Conservation (phyloP, 1,140 invertebrate genomes). For the Zaprionus capensis region DNA sequence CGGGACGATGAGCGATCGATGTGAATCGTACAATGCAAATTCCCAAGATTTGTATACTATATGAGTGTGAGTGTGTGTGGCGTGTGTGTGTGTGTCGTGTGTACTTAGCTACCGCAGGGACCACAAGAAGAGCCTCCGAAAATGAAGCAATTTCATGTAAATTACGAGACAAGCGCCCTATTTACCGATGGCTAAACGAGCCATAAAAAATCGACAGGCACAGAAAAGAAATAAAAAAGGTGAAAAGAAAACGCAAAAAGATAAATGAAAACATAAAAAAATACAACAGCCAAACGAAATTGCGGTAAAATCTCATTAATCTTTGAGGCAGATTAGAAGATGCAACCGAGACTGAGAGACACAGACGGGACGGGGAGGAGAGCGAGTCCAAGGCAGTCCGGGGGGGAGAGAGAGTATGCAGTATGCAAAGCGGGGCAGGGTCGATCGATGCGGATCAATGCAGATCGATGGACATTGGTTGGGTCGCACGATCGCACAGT, state of each 20-base stretch:
- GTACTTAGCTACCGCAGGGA: constrained; percentile 29
- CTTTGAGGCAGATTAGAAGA: constrained; percentile 66
- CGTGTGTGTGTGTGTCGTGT: too few relatives aligned
- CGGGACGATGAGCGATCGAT: constrained; percentile 32
- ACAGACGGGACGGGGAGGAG: neutral
- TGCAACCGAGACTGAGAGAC: neutral
- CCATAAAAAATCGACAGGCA: constrained; percentile 71
- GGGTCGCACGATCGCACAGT: constrained; percentile 39
- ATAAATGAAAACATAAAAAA: constrained; percentile 41
- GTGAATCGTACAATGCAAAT: constrained; percentile 33
- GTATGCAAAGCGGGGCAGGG: constrained; percentile 70
- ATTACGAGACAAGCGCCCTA: constrained; percentile 80
- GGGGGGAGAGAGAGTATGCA: neutral
- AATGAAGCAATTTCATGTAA: constrained; percentile 83
- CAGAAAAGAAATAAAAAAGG: constrained; percentile 21
- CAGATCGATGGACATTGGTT: constrained; percentile 11
- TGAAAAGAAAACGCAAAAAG: constrained; percentile 22
- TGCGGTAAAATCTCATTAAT: constrained; percentile 73
- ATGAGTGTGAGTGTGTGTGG: too few relatives aligned
- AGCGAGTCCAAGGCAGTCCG: neutral
- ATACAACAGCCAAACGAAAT: constrained; percentile 52
- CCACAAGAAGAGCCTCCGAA: constrained; percentile 43
- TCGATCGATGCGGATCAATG: constrained; percentile 31
- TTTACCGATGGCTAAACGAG: constrained; percentile 71
- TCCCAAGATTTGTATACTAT: constrained; percentile 25